Evolutionary conservation across 2,113 vertebrate genomes (phyloP).

Genomic region (Lasiurus borealis): DNA sequence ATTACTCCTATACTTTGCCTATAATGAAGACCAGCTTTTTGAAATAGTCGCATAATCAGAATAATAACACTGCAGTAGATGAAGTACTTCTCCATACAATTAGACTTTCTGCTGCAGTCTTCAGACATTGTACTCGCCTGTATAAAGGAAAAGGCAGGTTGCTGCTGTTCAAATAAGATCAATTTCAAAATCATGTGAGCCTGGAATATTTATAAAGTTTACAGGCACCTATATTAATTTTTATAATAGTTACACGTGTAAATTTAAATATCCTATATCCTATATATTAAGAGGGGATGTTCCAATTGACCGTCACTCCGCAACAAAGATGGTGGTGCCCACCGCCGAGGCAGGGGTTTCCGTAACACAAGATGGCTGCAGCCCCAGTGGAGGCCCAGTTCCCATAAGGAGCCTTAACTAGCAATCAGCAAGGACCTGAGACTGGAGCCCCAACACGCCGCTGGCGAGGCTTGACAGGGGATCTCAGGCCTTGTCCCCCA

Average conservation of each 20-base stretch:
- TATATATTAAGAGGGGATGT: too few relatives aligned
- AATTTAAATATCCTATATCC: background rate
- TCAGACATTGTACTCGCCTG: fast-evolving
- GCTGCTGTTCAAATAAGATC: background rate
- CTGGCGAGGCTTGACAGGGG: too few relatives aligned
- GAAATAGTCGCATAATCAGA: background rate
- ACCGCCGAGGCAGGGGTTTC: too few relatives aligned
- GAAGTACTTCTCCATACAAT: background rate
- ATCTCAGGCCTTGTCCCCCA: too few relatives aligned
- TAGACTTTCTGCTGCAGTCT: background rate
- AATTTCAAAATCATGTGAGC: background rate
- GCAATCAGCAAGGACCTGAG: too few relatives aligned
- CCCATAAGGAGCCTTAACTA: too few relatives aligned
- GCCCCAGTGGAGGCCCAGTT: too few relatives aligned
- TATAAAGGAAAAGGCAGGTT: background rate
- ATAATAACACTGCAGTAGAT: background rate
- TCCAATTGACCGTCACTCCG: too few relatives aligned
- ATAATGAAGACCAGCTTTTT: background rate
- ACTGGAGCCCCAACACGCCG: too few relatives aligned
- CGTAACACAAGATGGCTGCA: too few relatives aligned
- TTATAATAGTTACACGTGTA: background rate
- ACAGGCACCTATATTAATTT: background rate
- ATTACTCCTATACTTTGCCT: background rate
- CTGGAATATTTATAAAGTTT: background rate
- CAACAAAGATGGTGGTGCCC: too few relatives aligned